These are phyloP conservation scores for Nebria salina DNA, from an alignment of 2,888 invertebrate species.

Conservation along the genomic window DNA sequence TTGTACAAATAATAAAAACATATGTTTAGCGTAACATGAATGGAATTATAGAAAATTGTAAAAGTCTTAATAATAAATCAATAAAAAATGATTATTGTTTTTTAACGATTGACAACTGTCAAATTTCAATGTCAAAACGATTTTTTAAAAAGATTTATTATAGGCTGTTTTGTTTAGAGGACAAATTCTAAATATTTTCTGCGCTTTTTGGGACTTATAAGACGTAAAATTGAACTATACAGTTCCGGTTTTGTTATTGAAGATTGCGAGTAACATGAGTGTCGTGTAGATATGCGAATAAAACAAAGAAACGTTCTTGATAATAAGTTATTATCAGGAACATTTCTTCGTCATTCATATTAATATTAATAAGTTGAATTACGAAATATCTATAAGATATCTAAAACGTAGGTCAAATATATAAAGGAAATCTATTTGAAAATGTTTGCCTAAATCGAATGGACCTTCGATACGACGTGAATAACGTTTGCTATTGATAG, in stretches of 20 bases:
- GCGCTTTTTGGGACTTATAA: no score
- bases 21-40: not conserved
- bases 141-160: not conserved
- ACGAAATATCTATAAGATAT: not conserved
- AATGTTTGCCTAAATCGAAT: slow-evolving; percentile 13
- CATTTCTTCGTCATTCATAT: no score
- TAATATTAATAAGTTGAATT: not conserved
- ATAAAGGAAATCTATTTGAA: not conserved
- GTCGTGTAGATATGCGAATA: not conserved
- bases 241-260: no score
- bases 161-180: slow-evolving; percentile 11
- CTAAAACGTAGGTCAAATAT: not conserved
- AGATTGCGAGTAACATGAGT: no score
- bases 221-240: no score
- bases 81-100: slow-evolving; percentile 7
- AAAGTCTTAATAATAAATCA: not conserved
- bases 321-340: not conserved
- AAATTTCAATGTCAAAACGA: slow-evolving; percentile 19
- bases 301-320: not conserved
- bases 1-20: slow-evolving; percentile 6
- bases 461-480: slow-evolving; percentile 13
- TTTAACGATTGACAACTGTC: slow-evolving; percentile 14
- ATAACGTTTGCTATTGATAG: slow-evolving; percentile 28
- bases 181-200: not conserved
- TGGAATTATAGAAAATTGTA: not conserved